Conservation (phyloP, 2,113 vertebrate species). For the Butastur rufipennis region DNA sequence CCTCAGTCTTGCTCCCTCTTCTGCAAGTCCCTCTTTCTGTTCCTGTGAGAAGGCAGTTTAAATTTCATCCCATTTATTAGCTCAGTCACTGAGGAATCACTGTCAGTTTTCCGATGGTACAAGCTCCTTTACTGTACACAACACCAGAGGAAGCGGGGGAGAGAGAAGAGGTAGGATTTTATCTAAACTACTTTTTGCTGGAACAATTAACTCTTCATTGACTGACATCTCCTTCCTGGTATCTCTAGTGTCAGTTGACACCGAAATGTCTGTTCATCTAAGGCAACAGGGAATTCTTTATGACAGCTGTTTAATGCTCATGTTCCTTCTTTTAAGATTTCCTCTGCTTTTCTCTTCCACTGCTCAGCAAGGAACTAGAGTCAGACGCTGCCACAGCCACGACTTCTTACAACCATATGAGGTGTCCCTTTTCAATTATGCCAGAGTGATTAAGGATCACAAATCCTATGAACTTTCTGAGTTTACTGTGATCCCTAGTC, state of each 20-base stretch:
- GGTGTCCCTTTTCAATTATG: neutral
- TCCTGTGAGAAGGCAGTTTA: conserved; percentile 58
- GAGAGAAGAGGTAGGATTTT: conserved; percentile 34
- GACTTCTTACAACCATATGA: neutral
- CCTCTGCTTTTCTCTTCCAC: neutral
- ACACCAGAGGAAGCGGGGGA: neutral
- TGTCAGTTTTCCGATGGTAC: conserved; percentile 3
- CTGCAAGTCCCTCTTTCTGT: conserved; percentile 12
- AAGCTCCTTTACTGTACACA: neutral
- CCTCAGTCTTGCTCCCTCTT: conserved; percentile 29
- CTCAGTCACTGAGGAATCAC: conserved; percentile 61
- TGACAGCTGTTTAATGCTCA: neutral
- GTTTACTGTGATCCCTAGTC: neutral
- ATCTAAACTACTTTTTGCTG: conserved; percentile 40
- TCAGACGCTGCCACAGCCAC: neutral
- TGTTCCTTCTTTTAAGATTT: neutral
- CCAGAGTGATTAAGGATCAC: neutral
- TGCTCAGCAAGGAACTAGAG: neutral
- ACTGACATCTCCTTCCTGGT: neutral
- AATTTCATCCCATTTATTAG: conserved; percentile 68
- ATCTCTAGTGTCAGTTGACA: neutral
- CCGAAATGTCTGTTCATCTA: neutral
- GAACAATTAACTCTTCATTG: conserved; percentile 44
- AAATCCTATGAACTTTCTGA: neutral
- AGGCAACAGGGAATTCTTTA: neutral